Evolutionary conservation across 2,888 invertebrate genomes (phyloP), one percentile per base, ranked within the genome.

Genomic region (Euproctis similis): DNA sequence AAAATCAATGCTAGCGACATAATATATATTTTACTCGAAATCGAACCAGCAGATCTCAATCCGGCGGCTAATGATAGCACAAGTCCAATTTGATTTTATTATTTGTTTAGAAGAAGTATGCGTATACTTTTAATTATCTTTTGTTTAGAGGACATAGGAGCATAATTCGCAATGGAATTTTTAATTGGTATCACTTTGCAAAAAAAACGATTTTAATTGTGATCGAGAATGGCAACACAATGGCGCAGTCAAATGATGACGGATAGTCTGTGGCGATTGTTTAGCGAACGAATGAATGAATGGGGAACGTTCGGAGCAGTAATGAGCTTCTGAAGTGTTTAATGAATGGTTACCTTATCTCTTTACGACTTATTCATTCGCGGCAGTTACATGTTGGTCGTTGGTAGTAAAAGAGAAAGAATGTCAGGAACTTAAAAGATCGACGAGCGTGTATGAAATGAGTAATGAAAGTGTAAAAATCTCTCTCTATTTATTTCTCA

Each of bases 261-360:
- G 59, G 56, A 65, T 67, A 59, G 63, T 56, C 53, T 52, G 45
- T 59, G 32, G 36, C 48, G 58, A 69, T 69, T 70, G 68, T 73
- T 65, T 65, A 68, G 69, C 58, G 58, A 47, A 53, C 57, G 58
- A 47, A 53, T 74, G 70, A 47, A 53, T 74, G 70, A 76, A 76
- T 74, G 52, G 68, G 47, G 55, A 47, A 52, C 66, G 58, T 69
- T 69, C 55, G 62, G 57, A 45, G 53, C 59, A 61, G 64, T 74
- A 72, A 78, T 69, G 72, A 73, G 68, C 65, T 64, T 58, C 60
- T 66, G 42, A 46, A 62, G 54, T 45, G 35, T 57, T 58, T 70
- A 74, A 74, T 74, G 67, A 70, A 48, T 51, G 46, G 55, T 46
- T 47, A 59, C 54, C 55, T 58, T 53, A 46, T 34, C 36, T 32